These are phyloP conservation scores for Loriculus beryllinus DNA, from an alignment of 2,797 vertebrate genomes.

Conservation along the genomic window DNA sequence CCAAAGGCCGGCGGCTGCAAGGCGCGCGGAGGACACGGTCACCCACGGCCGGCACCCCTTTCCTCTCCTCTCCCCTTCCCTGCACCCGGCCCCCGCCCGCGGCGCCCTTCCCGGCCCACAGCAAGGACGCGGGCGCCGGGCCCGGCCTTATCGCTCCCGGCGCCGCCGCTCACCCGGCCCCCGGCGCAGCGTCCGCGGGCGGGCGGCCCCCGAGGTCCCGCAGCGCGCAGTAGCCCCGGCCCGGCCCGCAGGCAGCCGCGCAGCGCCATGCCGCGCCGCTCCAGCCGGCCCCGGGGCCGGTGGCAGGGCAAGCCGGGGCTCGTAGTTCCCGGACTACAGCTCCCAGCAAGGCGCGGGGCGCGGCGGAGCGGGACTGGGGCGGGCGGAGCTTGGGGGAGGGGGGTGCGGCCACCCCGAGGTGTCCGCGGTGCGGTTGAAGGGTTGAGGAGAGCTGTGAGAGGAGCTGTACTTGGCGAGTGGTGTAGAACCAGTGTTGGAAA, in stretches of 20 bases:
- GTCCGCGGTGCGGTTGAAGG: accelerated
- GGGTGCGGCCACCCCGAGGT: no score
- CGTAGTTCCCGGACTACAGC: background rate
- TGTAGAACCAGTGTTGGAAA: background rate
- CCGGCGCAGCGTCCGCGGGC: background rate
- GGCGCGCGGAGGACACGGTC: background rate
- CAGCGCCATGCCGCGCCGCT: background rate
- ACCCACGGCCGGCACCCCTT: background rate
- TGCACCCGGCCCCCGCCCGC: background rate
- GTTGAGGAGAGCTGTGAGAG: background rate
- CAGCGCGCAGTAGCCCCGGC: background rate
- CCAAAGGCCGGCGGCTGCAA: conserved; percentile 81
- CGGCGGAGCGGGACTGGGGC: background rate
- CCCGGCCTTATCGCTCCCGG: background rate
- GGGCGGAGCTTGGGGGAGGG: background rate
- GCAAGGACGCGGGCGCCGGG: background rate
- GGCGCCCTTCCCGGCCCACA: background rate
- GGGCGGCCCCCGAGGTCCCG: background rate
- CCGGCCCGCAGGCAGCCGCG: background rate
- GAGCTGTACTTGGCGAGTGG: background rate
- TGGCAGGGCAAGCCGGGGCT: background rate
- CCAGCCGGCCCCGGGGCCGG: background rate
- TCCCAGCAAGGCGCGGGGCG: background rate
- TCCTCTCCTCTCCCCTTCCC: background rate
- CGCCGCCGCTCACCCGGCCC: background rate